Evolutionary conservation across 2,797 vertebrate genomes (phyloP).

Genomic region (Muscicapa striata): DNA sequence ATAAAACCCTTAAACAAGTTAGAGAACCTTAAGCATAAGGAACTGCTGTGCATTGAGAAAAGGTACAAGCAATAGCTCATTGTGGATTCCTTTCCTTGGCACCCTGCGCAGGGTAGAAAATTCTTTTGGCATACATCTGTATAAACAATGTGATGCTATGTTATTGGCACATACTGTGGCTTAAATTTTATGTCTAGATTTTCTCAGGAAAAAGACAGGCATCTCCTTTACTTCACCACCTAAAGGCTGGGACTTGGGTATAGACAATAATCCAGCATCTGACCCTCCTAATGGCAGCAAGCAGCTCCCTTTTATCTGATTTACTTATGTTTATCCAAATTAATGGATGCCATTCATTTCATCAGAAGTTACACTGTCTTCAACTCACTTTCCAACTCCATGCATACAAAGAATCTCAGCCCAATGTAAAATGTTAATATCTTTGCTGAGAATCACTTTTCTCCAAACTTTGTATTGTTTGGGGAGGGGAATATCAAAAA

Average conservation of each 20-base stretch:
- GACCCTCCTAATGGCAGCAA: not conserved
- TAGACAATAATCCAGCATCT: not conserved
- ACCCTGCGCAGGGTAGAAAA: not conserved
- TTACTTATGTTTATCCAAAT: not conserved
- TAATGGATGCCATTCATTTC: not conserved
- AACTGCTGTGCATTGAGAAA: not conserved
- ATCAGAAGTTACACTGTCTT: not conserved
- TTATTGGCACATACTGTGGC: not conserved
- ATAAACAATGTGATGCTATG: not conserved
- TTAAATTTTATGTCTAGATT: not conserved
- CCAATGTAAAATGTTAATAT: not conserved
- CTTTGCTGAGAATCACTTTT: not conserved
- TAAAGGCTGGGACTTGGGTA: not conserved
- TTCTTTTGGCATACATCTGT: not conserved
- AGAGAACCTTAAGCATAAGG: not conserved
- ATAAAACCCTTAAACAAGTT: not conserved
- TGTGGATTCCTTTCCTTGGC: not conserved
- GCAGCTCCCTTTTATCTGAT: not conserved
- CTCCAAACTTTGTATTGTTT: not conserved
- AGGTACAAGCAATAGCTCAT: not conserved
- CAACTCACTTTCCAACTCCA: not conserved
- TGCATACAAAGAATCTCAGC: not conserved
- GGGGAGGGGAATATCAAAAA: not conserved
- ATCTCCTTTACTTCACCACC: not conserved
- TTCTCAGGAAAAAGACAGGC: not conserved